Conservation (phyloP, 1,140 invertebrate species). For the Drosophila micromelanica region DNA sequence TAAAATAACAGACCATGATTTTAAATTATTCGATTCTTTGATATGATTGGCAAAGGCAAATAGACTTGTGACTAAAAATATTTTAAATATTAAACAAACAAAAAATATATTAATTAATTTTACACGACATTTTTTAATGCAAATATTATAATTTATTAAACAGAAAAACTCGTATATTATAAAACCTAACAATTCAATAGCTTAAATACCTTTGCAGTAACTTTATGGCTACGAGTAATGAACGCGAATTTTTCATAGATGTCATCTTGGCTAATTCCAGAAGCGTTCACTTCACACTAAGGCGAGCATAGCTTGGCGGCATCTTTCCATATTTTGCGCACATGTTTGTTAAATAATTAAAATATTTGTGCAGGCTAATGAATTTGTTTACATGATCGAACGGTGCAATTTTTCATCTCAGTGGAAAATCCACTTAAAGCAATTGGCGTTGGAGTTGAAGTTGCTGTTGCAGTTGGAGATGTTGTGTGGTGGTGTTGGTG, state of each 20-base stretch:
- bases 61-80: no score
- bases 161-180: no score
- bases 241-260: slow-evolving; percentile 19
- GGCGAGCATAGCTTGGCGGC: slow-evolving; percentile 3
- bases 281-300: slow-evolving; percentile 34
- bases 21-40: no score
- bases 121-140: no score
- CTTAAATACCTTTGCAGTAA: not conserved
- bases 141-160: no score
- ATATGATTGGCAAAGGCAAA: no score
- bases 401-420: slow-evolving; percentile 74
- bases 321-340: slow-evolving; percentile 27
- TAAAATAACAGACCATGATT: no score
- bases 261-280: slow-evolving; percentile 35
- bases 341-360: slow-evolving; percentile 74
- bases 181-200: no score
- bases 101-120: no score
- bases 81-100: no score
- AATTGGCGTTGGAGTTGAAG: slow-evolving; percentile 11
- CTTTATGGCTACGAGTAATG: slow-evolving; percentile 6
- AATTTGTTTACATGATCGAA: slow-evolving; percentile 81
- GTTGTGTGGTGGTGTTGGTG: not conserved
- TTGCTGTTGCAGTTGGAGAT: not conserved
- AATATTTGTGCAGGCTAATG: slow-evolving; percentile 77
- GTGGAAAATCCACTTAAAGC: slow-evolving; percentile 66